Conservation (phyloP, 2,113 vertebrate species). For the Mandrillus leucophaeus region DNA sequence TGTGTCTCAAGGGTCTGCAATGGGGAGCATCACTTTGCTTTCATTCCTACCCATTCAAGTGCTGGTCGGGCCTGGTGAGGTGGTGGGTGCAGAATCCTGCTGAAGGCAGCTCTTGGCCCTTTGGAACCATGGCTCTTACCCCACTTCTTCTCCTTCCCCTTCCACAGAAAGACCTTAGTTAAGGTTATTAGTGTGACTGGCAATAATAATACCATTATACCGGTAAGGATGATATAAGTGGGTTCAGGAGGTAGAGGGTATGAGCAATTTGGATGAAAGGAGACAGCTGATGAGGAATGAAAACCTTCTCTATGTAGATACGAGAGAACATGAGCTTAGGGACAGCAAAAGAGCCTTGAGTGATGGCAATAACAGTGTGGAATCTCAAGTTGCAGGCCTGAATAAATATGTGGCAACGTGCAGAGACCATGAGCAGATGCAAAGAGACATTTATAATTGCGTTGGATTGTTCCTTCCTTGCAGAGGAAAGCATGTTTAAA, state of each 20-base stretch:
- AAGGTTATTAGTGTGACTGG: neutral
- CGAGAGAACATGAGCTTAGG: rapidly evolving
- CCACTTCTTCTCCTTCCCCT: neutral
- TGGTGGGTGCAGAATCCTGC: too few relatives aligned
- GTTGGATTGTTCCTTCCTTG: neutral
- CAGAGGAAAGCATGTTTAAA: neutral
- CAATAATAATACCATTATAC: neutral
- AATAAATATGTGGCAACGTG: neutral
- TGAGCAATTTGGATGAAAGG: neutral
- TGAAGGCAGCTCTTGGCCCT: too few relatives aligned
- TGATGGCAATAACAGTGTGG: too few relatives aligned
- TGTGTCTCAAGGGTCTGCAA: neutral
- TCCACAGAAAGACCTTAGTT: neutral
- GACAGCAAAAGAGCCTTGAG: too few relatives aligned
- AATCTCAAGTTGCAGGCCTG: neutral
- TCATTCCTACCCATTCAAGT: neutral
- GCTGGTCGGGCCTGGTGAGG: neutral
- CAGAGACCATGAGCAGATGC: neutral
- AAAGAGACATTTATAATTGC: neutral
- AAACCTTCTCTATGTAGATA: too few relatives aligned
- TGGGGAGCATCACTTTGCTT: too few relatives aligned
- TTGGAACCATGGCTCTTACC: neutral
- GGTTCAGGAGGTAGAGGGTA: neutral
- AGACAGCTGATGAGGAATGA: neutral
- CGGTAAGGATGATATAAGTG: neutral